These are phyloP conservation scores for Hemaris fuciformis DNA, from an alignment of 2,888 invertebrate genomes.

Conservation along the genomic window DNA sequence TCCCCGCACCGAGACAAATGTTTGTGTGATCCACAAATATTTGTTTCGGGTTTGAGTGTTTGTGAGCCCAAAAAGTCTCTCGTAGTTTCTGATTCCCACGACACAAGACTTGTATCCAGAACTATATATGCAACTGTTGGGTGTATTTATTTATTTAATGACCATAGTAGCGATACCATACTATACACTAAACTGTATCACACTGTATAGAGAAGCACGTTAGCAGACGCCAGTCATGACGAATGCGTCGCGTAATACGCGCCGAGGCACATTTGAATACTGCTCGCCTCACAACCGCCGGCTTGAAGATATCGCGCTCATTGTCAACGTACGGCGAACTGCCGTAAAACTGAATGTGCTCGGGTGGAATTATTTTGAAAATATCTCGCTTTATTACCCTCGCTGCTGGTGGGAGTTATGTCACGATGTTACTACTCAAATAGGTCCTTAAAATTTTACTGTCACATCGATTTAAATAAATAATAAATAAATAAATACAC, in stretches of 20 bases:
- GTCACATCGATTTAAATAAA: no score
- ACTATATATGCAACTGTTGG: no score
- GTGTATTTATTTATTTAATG: no score
- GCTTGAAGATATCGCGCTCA: conserved; percentile 19
- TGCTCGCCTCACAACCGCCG: conserved; percentile 25
- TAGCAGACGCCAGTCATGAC: conserved; percentile 60
- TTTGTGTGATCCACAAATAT: no score
- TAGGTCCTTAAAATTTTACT: no score
- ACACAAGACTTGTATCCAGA: no score
- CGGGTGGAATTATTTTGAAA: conserved; percentile 13
- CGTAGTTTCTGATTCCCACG: no score
- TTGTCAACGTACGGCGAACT: conserved; percentile 8
- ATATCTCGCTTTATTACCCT: background rate
- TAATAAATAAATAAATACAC: no score
- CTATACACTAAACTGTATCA: conserved; percentile 33
- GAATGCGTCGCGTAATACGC: conserved; percentile 62
- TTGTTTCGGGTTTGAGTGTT: no score
- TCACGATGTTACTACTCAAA: background rate
- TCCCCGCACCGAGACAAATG: no score
- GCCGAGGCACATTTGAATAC: conserved; percentile 62
- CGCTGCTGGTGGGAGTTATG: background rate
- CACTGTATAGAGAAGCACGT: conserved; percentile 44
- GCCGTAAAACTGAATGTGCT: conserved; percentile 2
- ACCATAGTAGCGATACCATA: no score
- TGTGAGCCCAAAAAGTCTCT: no score